phyloP scores from a whole-genome alignment of 2,888 invertebrate genomes.

The Agriopis leucophaearia region DNA sequence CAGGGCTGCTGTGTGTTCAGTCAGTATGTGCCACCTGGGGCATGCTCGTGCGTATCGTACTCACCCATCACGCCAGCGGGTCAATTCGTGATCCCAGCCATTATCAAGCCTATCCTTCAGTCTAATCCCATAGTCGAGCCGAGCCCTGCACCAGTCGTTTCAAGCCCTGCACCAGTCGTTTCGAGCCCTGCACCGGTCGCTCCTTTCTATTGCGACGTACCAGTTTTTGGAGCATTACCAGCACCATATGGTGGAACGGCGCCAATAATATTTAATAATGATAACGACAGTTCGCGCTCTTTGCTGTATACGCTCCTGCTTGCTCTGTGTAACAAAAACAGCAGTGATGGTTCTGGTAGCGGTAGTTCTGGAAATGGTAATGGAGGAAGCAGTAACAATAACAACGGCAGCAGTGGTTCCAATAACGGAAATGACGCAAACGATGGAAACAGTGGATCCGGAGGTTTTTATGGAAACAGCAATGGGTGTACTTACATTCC shows the following conservation, averaged over 20 bases:
- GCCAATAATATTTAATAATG: slow-evolving; percentile 55
- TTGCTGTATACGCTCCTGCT: slow-evolving; percentile 65
- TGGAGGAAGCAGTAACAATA: slow-evolving; percentile 27
- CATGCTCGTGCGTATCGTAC: slow-evolving; percentile 31
- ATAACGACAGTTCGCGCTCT: slow-evolving; percentile 51
- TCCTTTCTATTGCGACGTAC: slow-evolving; percentile 36
- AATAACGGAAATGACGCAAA: slow-evolving; percentile 5
- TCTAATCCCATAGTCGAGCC: slow-evolving; percentile 44
- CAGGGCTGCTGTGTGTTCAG: slow-evolving; percentile 40
- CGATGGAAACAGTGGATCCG: slow-evolving; percentile 2
- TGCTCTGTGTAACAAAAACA: slow-evolving; percentile 54
- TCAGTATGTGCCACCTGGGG: slow-evolving; percentile 34
- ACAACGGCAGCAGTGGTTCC: not conserved
- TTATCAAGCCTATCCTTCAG: slow-evolving; percentile 60
- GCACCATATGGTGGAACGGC: slow-evolving; percentile 51
- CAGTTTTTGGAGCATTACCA: slow-evolving; percentile 33
- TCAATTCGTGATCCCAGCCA: slow-evolving; percentile 64
- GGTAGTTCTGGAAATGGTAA: slow-evolving; percentile 30
- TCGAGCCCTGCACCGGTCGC: slow-evolving; percentile 41
- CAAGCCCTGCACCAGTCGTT: slow-evolving; percentile 39
- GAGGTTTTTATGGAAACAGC: slow-evolving; percentile 17
- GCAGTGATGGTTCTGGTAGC: not conserved
- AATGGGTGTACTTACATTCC: slow-evolving; percentile 21
- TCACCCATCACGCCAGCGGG: slow-evolving; percentile 46
- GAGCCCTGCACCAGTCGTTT: slow-evolving; percentile 39